Conservation (phyloP, 1,140 invertebrate genomes). For the Coptotermes formosanus region DNA sequence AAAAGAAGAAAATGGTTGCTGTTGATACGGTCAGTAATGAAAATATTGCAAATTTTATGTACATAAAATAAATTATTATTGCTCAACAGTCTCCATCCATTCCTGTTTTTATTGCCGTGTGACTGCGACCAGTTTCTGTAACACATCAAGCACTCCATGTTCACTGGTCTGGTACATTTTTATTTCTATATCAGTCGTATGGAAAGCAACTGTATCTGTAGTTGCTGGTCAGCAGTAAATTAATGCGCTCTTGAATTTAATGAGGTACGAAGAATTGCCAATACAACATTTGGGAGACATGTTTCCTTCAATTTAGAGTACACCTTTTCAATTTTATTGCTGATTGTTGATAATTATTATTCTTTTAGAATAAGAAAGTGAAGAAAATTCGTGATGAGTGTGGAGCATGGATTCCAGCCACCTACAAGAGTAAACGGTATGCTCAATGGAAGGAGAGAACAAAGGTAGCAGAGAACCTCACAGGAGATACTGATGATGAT, state of each 20-base stretch:
- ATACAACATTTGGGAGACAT: no score
- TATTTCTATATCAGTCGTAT: no score
- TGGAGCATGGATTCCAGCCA: conserved; percentile 88
- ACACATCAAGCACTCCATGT: no score
- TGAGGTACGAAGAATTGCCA: no score
- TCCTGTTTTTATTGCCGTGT: no score
- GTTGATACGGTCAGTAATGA: conserved; percentile 54
- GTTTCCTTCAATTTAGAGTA: conserved; percentile 32
- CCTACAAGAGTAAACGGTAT: conserved; percentile 90
- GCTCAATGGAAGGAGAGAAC: conserved; percentile 82
- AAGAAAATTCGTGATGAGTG: conserved; percentile 93
- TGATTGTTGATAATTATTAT: conserved; percentile 35
- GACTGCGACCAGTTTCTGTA: no score
- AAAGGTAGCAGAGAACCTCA: conserved; percentile 58
- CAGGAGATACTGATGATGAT: conserved; percentile 54
- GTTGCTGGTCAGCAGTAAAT: no score
- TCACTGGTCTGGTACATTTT: no score
- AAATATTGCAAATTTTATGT: neutral
- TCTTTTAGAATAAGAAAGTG: conserved; percentile 54
- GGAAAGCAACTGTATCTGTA: no score
- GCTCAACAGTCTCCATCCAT: no score
- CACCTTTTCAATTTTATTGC: conserved; percentile 24
- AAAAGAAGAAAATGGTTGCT: conserved; percentile 89
- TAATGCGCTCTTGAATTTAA: no score
- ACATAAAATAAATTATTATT: no score